Conservation (phyloP, 2,113 vertebrate species). For the Dendrocopos noguchii region DNA sequence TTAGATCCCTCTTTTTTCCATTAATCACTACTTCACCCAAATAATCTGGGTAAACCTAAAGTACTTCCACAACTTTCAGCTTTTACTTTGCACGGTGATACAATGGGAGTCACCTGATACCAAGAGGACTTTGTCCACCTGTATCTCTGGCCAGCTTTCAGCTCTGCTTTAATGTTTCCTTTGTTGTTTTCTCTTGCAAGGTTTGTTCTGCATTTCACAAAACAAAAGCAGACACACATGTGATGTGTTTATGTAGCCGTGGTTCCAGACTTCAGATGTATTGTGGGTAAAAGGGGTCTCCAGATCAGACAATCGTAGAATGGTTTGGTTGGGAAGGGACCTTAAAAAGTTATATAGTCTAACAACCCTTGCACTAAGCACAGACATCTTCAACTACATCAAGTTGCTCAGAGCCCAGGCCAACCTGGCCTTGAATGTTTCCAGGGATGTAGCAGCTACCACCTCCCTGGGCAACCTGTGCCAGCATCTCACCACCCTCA, state of each 20-base stretch:
- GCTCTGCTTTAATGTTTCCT: not conserved
- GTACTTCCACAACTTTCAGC: not conserved
- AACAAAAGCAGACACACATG: rapidly evolving
- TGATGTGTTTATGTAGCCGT: not conserved
- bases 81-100: not conserved
- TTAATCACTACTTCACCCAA: not conserved
- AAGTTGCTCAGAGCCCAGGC: too few species aligned
- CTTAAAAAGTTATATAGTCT: too few species aligned
- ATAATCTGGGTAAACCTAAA: not conserved
- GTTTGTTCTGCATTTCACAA: not conserved
- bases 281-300: not conserved
- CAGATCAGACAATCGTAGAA: not conserved
- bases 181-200: not conserved
- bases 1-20: not conserved
- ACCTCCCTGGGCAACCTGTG: too few species aligned
- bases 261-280: not conserved
- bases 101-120: not conserved
- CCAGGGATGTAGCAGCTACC: too few species aligned
- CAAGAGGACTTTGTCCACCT: not conserved
- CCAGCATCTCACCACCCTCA: too few species aligned
- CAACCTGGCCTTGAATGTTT: too few species aligned
- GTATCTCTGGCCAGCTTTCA: not conserved
- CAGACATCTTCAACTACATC: too few species aligned
- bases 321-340: too few species aligned
- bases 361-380: too few species aligned